A percentile compares a stretch with the other conserved stretches of the same genome.
Conservation (phyloP, 2,113 vertebrate genomes). For the Marmota flaviventris region DNA sequence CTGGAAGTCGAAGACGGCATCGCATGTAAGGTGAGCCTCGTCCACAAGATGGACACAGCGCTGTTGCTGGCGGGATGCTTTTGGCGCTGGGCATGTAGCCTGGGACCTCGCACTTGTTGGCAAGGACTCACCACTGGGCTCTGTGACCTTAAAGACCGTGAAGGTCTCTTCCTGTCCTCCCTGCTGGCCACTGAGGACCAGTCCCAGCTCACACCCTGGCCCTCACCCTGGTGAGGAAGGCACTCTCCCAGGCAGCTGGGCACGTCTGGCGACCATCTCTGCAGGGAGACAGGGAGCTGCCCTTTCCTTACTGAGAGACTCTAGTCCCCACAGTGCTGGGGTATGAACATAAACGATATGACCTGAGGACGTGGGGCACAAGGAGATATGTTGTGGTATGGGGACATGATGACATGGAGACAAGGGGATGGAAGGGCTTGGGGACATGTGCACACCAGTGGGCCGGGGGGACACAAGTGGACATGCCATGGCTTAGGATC, state of each 20-base stretch:
- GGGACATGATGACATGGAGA: too few species aligned
- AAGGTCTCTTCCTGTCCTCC: neutral
- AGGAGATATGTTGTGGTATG: too few species aligned
- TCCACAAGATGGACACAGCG: neutral
- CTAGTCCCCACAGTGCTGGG: neutral
- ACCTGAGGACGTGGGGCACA: too few species aligned
- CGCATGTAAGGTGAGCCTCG: neutral
- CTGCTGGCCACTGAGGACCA: neutral
- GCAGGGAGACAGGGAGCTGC: neutral
- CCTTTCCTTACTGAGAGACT: too few species aligned
- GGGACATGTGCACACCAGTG: fast-evolving
- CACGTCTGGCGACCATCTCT: fast-evolving
- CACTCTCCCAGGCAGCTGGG: neutral
- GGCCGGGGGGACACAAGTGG: neutral
- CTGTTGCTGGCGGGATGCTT: neutral
- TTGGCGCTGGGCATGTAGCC: neutral
- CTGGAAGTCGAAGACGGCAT: neutral
- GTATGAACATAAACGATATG: fast-evolving
- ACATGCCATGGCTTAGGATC: too few species aligned
- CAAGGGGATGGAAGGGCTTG: neutral
- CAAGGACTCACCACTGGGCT: neutral
- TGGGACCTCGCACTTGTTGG: neutral
- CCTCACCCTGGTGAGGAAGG: fast-evolving
- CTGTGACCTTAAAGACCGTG: neutral
- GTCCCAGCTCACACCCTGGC: neutral